These are phyloP conservation scores for Cerastis leucographa DNA, from an alignment of 2,888 invertebrate species.

Conservation along the genomic window DNA sequence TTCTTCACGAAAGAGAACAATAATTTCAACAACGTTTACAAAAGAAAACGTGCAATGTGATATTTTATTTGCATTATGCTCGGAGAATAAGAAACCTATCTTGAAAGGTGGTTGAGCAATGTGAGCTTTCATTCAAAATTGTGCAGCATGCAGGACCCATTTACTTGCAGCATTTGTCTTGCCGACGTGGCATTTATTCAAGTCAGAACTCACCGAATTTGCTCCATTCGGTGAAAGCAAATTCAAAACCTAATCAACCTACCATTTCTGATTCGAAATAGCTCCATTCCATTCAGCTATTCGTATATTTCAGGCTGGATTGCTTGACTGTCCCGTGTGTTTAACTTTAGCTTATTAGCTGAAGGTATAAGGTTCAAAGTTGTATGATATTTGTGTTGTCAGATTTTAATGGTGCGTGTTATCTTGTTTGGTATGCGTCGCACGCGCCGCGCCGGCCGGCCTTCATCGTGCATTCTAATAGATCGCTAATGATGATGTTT, in stretches of 20 bases:
- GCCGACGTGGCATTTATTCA: constrained; percentile 70
- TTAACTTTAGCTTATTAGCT: constrained; percentile 52
- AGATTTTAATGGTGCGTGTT: constrained; percentile 63
- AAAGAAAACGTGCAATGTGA: constrained; percentile 45
- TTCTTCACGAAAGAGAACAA: constrained; percentile 67
- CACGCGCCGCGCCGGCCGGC: constrained; percentile 65
- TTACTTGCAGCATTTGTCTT: constrained; percentile 35
- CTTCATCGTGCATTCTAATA: constrained; percentile 77
- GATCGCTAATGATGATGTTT: constrained; percentile 78
- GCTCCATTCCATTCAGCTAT: constrained; percentile 71
- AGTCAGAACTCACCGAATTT: constrained; percentile 70
- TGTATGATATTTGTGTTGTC: constrained; percentile 46
- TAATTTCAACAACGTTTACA: constrained; percentile 57
- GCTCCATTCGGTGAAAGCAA: constrained; percentile 71
- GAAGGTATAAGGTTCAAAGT: constrained; percentile 57
- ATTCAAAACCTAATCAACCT: constrained; percentile 78
- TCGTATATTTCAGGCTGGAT: constrained; percentile 62
- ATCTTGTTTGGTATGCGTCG: constrained; percentile 73
- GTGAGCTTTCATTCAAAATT: constrained; percentile 23
- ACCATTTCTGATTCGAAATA: constrained; percentile 76
- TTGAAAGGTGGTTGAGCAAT: not conserved
- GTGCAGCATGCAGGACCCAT: constrained; percentile 23
- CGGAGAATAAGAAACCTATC: constrained; percentile 16
- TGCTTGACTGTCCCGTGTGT: constrained; percentile 44
- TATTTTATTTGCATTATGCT: constrained; percentile 46